Evolutionary conservation across 2,888 invertebrate genomes (phyloP).

Genomic region (Zhengitettix transpicula): DNA sequence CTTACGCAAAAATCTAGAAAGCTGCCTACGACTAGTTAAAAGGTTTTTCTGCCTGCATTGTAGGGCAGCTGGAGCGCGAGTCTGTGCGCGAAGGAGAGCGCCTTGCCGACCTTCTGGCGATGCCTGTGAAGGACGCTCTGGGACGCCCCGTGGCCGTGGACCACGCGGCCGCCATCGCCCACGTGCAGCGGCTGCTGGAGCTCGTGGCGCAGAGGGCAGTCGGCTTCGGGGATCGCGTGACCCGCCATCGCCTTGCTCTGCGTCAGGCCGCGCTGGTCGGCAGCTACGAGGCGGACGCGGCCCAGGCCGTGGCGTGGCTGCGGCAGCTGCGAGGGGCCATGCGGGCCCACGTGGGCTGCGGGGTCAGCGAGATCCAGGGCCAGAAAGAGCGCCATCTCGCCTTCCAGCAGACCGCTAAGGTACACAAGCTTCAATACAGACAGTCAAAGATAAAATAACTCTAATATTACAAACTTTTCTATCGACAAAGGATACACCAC

Average conservation of each 20-base stretch:
- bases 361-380: conserved; percentile 50
- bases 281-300: conserved; percentile 58
- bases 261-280: conserved; percentile 61
- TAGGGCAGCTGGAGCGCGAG: conserved; percentile 39
- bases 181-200: conserved; percentile 52
- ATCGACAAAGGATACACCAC: no score
- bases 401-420: conserved; percentile 64
- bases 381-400: conserved; percentile 59
- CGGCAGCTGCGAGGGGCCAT: conserved; percentile 56
- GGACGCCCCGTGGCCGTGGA: conserved; percentile 52
- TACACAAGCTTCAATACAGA: conserved; percentile 19
- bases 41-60: neutral
- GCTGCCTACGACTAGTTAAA: neutral
- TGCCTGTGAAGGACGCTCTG: conserved; percentile 61
- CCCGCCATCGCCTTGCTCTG: conserved; percentile 56
- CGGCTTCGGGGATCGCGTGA: conserved; percentile 42
- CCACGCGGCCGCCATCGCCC: conserved; percentile 53
- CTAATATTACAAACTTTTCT: no score
- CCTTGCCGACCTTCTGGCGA: conserved; percentile 56
- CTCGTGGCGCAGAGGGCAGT: conserved; percentile 51
- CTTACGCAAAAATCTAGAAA: no score
- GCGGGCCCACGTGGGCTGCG: conserved; percentile 54
- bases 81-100: conserved; percentile 58
- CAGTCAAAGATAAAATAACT: no score
- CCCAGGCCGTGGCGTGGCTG: conserved; percentile 57